phyloP scores from a whole-genome alignment of 2,797 vertebrate genomes.

The Kryptopterus vitreolus region DNA sequence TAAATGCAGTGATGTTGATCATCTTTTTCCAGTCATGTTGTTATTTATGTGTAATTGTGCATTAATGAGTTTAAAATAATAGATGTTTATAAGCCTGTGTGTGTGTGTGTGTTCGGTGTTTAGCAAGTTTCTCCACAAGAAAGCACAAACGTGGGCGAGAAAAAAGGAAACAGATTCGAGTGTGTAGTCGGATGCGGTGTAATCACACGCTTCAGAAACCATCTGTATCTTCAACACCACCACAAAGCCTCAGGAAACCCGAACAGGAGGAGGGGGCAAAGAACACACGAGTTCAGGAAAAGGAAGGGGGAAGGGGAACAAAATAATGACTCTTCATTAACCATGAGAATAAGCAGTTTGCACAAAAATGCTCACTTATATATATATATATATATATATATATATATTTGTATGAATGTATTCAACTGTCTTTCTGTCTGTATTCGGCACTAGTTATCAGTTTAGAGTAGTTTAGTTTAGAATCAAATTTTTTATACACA shows the following conservation, averaged over 20 bases:
- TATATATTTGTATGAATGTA: too few species aligned
- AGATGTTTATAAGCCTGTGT: not conserved
- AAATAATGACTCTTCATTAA: too few species aligned
- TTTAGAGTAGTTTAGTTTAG: too few species aligned
- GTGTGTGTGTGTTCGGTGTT: not conserved
- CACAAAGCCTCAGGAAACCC: conserved; percentile 57
- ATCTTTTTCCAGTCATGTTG: not conserved
- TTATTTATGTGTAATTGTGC: not conserved
- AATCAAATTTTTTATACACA: too few species aligned
- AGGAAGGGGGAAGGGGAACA: too few species aligned
- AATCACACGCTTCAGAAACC: conserved; percentile 58
- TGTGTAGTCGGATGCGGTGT: conserved; percentile 58
- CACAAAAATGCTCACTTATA: too few species aligned
- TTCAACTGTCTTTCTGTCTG: too few species aligned
- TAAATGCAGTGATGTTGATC: too few species aligned
- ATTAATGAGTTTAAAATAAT: not conserved
- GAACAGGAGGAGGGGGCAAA: not conserved
- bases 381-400: too few species aligned
- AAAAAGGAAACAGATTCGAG: conserved; percentile 34
- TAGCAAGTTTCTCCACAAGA: not conserved
- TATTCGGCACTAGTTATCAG: too few species aligned
- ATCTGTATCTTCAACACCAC: conserved; percentile 54
- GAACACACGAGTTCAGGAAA: not conserved
- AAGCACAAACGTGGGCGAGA: conserved; percentile 17
- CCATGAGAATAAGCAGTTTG: too few species aligned